Evolutionary conservation across 2,113 vertebrate species (phyloP).

Genomic region (Semnopithecus entellus): DNA sequence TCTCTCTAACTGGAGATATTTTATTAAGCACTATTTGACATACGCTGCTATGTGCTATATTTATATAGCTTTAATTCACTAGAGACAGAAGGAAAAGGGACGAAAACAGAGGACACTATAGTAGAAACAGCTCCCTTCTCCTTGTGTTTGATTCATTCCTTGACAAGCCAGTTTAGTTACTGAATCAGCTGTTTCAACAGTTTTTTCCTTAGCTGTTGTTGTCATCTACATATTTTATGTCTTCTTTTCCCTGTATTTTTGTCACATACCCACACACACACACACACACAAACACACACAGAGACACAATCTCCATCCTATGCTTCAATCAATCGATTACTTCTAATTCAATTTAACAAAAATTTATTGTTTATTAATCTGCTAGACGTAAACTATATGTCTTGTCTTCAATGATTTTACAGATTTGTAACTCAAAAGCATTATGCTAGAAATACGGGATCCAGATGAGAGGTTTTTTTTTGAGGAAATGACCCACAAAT

Average conservation of each 20-base stretch:
- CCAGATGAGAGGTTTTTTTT: neutral
- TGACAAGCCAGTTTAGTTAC: conserved; percentile 38
- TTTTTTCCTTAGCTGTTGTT: conserved; percentile 33
- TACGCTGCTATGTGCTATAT: neutral
- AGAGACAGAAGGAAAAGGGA: neutral
- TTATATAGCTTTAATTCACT: neutral
- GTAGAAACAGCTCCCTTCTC: neutral
- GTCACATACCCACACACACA: neutral
- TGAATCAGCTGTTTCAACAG: conserved; percentile 46
- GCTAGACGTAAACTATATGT: neutral
- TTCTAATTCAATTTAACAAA: conserved; percentile 24
- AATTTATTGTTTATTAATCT: neutral
- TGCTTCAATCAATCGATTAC: neutral
- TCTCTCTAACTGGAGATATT: neutral
- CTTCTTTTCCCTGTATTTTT: neutral
- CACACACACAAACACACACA: neutral
- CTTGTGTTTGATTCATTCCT: neutral
- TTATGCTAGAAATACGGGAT: neutral
- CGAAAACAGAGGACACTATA: neutral
- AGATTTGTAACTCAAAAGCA: neutral
- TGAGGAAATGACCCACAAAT: neutral
- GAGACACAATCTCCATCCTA: neutral
- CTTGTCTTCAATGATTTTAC: neutral
- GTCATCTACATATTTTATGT: conserved; percentile 31
- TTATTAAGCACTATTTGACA: neutral